Conservation (phyloP, 2,797 vertebrate genomes). For the Hylomyscus alleni region DNA sequence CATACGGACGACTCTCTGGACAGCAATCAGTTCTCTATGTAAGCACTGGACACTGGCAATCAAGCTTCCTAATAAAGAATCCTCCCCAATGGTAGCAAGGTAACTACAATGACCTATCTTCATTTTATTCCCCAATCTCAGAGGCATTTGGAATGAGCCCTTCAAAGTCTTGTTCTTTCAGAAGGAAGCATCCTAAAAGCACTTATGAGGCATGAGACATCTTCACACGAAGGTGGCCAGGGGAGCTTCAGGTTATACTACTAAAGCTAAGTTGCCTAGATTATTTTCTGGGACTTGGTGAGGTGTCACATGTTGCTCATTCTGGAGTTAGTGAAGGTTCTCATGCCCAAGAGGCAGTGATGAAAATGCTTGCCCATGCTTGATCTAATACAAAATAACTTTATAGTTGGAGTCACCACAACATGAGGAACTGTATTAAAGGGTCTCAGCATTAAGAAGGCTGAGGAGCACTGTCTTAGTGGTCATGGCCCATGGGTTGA, state of each 20-base stretch:
- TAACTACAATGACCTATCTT: background rate
- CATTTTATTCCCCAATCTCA: background rate
- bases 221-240: background rate
- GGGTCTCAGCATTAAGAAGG: background rate
- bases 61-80: background rate
- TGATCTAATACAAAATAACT: background rate
- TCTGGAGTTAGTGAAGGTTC: background rate
- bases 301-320: background rate
- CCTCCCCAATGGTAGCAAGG: background rate
- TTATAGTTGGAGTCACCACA: background rate
- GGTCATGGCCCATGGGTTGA: background rate
- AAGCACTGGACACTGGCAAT: background rate
- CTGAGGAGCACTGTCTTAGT: background rate
- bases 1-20: background rate
- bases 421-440: background rate
- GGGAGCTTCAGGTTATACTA: background rate
- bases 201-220: background rate
- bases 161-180: background rate
- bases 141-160: background rate
- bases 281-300: conserved; percentile 19
- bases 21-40: background rate
- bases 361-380: background rate
- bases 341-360: background rate
- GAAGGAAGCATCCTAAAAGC: background rate
- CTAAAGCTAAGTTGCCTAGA: background rate